phyloP scores from a whole-genome alignment of 2,888 invertebrate genomes.

The Cancer borealis region DNA sequence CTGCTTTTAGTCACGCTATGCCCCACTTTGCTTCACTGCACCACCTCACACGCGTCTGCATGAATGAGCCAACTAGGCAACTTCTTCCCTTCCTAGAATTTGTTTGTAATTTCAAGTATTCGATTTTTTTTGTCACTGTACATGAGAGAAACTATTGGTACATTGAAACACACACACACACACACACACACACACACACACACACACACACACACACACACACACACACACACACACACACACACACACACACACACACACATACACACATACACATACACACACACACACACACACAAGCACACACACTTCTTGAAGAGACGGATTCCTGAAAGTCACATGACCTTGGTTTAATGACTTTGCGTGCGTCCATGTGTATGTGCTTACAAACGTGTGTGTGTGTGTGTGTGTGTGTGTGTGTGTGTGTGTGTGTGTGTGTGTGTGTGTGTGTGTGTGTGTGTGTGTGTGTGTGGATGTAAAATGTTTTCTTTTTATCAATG shows the following conservation, averaged over 20 bases:
- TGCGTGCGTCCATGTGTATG: not conserved
- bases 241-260: not conserved
- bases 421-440: too few species aligned
- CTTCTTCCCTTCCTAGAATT: not conserved
- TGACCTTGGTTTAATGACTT: too few species aligned
- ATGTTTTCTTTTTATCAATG: not conserved
- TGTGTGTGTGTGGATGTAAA: not conserved
- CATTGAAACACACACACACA: not conserved
- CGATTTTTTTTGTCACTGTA: too few species aligned
- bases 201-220: slow-evolving; percentile 47
- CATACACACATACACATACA: not conserved
- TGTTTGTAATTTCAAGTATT: not conserved
- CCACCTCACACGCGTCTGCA: not conserved
- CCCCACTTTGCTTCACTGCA: not conserved
- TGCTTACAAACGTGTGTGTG: not conserved
- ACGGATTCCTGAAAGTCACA: too few species aligned
- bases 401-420: not conserved
- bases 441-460: slow-evolving; percentile 1
- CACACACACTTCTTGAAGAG: too few species aligned
- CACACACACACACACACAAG: too few species aligned
- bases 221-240: slow-evolving; percentile 31
- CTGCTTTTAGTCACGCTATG: not conserved
- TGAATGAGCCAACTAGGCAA: not conserved
- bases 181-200: slow-evolving; percentile 42
- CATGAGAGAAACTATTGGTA: too few species aligned